Conservation (phyloP, 2,113 vertebrate species). For the Tetrao urogallus region DNA sequence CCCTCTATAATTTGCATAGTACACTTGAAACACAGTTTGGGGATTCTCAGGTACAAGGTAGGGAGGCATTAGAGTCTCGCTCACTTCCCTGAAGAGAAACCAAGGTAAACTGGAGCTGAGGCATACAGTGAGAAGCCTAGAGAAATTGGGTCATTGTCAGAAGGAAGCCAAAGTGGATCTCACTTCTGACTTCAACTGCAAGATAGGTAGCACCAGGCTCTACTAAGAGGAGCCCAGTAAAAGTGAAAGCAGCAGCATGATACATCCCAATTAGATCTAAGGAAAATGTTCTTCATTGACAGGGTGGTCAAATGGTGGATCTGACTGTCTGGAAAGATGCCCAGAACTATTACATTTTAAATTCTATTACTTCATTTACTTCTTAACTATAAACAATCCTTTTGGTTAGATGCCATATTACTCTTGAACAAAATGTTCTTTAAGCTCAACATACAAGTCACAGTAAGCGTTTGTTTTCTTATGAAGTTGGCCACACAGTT, state of each 20-base stretch:
- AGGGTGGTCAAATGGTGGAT: background rate
- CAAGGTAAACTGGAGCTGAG: background rate
- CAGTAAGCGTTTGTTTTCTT: background rate
- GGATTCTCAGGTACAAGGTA: background rate
- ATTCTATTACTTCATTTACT: background rate
- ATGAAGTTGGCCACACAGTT: background rate
- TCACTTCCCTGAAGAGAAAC: background rate
- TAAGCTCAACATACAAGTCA: background rate
- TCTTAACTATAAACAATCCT: background rate
- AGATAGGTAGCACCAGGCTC: background rate
- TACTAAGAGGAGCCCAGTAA: fast-evolving
- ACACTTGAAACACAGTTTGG: background rate
- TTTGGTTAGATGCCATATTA: background rate
- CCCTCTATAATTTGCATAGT: background rate
- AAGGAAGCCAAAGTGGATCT: background rate
- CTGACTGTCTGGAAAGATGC: background rate
- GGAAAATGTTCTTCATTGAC: background rate
- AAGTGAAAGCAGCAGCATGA: fast-evolving
- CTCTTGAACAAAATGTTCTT: background rate
- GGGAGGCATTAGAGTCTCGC: background rate
- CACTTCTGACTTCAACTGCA: background rate
- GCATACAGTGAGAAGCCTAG: background rate
- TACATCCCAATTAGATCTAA: background rate
- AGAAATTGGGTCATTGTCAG: fast-evolving
- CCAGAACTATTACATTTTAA: background rate